Conservation (phyloP, 2,888 invertebrate genomes). For the Prosapia bicincta region DNA sequence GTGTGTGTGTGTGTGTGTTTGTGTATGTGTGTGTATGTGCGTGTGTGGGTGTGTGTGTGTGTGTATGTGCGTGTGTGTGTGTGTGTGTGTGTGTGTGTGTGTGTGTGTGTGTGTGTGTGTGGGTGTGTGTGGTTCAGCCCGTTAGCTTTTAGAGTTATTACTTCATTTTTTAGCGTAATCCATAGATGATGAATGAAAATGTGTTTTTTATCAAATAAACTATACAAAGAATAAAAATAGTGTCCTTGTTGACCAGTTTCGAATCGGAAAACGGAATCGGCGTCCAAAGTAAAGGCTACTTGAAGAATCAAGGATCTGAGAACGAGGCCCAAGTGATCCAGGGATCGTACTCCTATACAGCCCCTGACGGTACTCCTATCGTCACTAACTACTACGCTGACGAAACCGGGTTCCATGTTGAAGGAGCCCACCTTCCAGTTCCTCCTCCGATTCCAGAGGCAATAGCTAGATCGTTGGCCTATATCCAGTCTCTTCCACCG, state of each 20-base stretch:
- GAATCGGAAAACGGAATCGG: slow-evolving; percentile 56
- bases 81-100: background rate
- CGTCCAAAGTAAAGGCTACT: slow-evolving; percentile 49
- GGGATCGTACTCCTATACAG: slow-evolving; percentile 39
- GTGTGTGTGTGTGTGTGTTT: too few relatives aligned
- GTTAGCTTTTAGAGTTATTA: background rate
- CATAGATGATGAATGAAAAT: background rate
- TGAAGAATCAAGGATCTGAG: slow-evolving; percentile 40
- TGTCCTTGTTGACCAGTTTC: slow-evolving; percentile 41
- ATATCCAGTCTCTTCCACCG: slow-evolving; percentile 60
- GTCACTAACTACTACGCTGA: slow-evolving; percentile 44
- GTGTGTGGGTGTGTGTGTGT: too few relatives aligned
- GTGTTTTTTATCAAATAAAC: background rate
- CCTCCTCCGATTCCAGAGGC: slow-evolving; percentile 71
- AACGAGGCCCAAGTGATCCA: slow-evolving; percentile 36
- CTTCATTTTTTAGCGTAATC: background rate
- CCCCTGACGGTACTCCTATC: slow-evolving; percentile 38
- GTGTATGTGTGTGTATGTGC: too few relatives aligned
- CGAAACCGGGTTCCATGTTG: slow-evolving; percentile 74
- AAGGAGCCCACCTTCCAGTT: slow-evolving; percentile 74
- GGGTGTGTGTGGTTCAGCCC: too few relatives aligned
- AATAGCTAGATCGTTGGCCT: slow-evolving; percentile 51
- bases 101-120: too few relatives aligned
- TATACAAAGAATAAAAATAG: too few relatives aligned
- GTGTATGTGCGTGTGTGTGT: too few relatives aligned